phyloP scores from a whole-genome alignment of 2,797 vertebrate genomes.

The Emydoidea blandingii region DNA sequence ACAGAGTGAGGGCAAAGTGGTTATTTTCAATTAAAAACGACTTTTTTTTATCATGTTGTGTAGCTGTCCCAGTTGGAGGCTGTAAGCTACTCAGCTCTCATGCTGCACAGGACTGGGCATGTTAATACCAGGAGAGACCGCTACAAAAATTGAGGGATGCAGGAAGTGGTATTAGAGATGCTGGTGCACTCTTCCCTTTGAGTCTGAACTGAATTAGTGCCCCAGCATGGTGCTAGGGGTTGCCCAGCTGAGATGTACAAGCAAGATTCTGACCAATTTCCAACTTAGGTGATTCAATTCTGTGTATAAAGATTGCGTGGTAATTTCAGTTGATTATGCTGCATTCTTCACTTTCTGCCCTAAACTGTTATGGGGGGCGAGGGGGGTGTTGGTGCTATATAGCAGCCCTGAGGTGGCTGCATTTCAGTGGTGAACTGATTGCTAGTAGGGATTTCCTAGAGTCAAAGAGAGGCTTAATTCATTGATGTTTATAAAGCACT shows the following conservation, averaged over 20 bases:
- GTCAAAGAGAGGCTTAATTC: background rate
- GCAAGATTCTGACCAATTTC: background rate
- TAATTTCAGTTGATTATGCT: background rate
- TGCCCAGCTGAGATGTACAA: background rate
- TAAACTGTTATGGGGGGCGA: background rate
- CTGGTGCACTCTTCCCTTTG: background rate
- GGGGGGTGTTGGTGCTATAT: background rate
- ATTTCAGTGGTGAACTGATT: background rate
- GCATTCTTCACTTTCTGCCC: background rate
- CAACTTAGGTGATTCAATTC: background rate
- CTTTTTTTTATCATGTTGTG: background rate
- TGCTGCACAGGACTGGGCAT: background rate
- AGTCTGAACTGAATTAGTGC: background rate
- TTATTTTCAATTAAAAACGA: background rate
- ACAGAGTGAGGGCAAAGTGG: background rate
- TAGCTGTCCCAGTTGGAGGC: no score
- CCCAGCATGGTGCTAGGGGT: background rate
- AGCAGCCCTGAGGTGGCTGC: background rate
- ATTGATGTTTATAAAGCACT: background rate
- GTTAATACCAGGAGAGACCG: background rate
- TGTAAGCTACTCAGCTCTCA: background rate
- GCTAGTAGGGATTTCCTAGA: background rate
- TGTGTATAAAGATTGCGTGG: no score
- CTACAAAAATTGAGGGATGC: background rate
- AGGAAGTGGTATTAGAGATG: background rate